Evolutionary conservation across 64 coral and sea anemone genomes (phyloP).

Genomic region (Trachythela sp.): DNA sequence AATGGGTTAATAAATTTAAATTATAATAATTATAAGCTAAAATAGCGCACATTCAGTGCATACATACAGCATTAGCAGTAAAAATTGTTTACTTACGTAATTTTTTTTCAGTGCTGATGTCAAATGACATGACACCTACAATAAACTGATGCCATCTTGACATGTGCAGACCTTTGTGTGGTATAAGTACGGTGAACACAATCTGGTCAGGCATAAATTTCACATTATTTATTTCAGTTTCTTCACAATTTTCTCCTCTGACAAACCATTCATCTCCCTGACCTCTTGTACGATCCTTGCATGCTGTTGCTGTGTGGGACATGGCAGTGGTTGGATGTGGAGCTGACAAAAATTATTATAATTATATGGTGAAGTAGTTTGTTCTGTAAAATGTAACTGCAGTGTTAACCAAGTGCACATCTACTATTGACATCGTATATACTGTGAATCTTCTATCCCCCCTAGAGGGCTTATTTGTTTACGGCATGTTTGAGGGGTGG

Average conservation of each 20-base stretch:
- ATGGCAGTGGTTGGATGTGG: constrained; percentile 81
- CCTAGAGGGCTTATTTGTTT: no score
- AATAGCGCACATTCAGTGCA: no score
- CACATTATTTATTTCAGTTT: not conserved
- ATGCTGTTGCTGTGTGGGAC: constrained; percentile 59
- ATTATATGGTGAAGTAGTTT: no score
- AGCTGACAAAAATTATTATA: constrained; percentile 47
- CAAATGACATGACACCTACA: constrained; percentile 54
- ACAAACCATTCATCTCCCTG: constrained; percentile 33
- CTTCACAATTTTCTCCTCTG: constrained; percentile 37
- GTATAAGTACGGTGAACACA: constrained; percentile 76
- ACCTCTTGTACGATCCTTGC: not conserved
- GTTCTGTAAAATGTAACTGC: no score
- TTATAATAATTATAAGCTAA: no score
- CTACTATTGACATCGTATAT: no score
- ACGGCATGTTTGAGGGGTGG: no score
- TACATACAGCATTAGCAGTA: no score
- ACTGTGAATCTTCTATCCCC: no score
- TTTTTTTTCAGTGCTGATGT: not conserved
- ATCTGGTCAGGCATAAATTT: constrained; percentile 47
- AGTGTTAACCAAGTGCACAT: no score
- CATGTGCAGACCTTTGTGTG: constrained; percentile 71
- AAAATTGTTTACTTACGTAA: not conserved
- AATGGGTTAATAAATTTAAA: no score
- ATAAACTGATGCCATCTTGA: constrained; percentile 92